Evolutionary conservation across 2,888 invertebrate species (phyloP), one percentile per base, ranked within the genome.

Genomic region (Noctua janthe): DNA sequence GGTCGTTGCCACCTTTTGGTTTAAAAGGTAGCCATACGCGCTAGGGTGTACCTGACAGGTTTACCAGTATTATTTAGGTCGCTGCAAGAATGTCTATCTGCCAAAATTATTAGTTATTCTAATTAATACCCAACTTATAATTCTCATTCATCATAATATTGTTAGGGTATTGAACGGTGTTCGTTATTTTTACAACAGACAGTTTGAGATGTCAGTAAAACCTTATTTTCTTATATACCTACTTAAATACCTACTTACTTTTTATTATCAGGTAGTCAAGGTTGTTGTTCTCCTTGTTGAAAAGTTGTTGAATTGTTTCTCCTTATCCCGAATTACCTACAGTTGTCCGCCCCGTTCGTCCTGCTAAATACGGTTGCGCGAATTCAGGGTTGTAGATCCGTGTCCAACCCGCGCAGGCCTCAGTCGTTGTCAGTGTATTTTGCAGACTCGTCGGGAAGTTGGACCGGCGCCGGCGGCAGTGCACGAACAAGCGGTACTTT

Each of bases 181-280:
- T 92, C 76, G 93, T 95, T 1, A 91, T 92, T 77, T 94, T 95
- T 64, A 94, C 95, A 4, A 81, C 94, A 6, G 95, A 95, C 79
- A 92, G 93, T 85, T 88, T 95, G 71, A 92, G 96, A 95, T 90
- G 95, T 96, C 70, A 93, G 95, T 94, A 78, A 72, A 43, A 74
- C 35, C 15, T n/a, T 62, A 64, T 64, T 67, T 47, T 54, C 71
- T 70, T 51, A 23, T 39, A 47, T 3, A 54, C 15, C 15, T 35
- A 35, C 71, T 70, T 51, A 23, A n/a, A 47, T 3, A 54, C 15
- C 15, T 35, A 35, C 49, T n/a, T 74, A 47, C 8, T 23, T 67
- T 47, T 73, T 70, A 23, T 67, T 20, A 47, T 15, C 2, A 62
- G 29, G 7, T 62, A 29, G 15, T 29, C 62, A 15, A 62, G 29